phyloP scores from a whole-genome alignment of 2,888 invertebrate genomes.

The Drosophila dives region DNA sequence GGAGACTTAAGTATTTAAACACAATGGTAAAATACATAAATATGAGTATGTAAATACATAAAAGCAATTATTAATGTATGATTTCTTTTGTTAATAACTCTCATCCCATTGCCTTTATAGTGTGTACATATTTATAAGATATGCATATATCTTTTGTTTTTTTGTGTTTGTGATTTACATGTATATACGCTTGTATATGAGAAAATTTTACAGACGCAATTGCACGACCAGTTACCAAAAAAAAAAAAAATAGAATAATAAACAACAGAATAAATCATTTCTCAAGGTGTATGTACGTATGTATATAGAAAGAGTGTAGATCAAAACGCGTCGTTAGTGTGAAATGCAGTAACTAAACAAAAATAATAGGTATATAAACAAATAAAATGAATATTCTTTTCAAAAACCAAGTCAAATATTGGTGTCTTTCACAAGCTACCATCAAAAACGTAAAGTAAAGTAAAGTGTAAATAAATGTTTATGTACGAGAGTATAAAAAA shows the following conservation, averaged over 20 bases:
- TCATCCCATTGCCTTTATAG: conserved; percentile 29
- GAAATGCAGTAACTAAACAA: conserved; percentile 47
- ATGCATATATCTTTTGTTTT: conserved; percentile 14
- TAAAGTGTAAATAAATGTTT: conserved; percentile 37
- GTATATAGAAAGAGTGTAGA: conserved; percentile 30
- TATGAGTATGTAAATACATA: conserved; percentile 44
- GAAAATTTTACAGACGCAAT: conserved; percentile 63
- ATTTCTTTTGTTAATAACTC: conserved; percentile 52
- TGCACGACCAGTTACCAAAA: conserved; percentile 68
- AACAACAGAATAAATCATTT: conserved; percentile 31
- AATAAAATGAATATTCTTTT: conserved; percentile 44
- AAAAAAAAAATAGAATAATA: conserved; percentile 11
- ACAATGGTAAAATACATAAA: conserved; percentile 47
- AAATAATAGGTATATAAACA: conserved; percentile 20
- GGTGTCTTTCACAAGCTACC: conserved; percentile 75
- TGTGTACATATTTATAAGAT: conserved; percentile 23
- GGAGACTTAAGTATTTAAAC: conserved; percentile 41
- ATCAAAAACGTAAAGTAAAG: conserved; percentile 36
- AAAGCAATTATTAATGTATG: conserved; percentile 48
- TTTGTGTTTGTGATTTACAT: conserved; percentile 23
- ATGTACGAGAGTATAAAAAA: conserved; percentile 51
- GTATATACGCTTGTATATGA: conserved; percentile 46
- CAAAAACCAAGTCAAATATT: conserved; percentile 66
- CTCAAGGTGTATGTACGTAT: conserved; percentile 21
- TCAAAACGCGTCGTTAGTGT: conserved; percentile 56